A percentile compares a stretch with the other conserved stretches of the same genome.
Conservation (phyloP, 1,140 invertebrate species). For the Bombus confusus region DNA sequence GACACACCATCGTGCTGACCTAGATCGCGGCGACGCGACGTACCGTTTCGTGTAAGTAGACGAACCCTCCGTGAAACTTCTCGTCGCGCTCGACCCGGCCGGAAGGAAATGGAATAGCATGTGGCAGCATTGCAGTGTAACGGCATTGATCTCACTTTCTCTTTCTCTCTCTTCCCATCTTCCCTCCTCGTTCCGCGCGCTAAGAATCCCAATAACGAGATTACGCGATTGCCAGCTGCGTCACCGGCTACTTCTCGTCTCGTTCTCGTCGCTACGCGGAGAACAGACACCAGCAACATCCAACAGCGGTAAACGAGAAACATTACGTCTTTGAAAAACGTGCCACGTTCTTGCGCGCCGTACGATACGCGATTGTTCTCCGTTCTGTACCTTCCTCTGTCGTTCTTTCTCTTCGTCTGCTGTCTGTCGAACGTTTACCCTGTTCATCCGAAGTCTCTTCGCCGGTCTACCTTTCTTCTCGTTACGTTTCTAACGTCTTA, state of each 20-base stretch:
- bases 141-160: constrained; percentile 59
- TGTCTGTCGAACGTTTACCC: not conserved
- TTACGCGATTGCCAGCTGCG: not conserved
- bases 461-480: not conserved
- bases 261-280: not conserved
- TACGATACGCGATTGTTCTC: too few relatives aligned
- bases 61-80: constrained; percentile 49
- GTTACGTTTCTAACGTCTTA: not conserved
- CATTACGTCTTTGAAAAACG: not conserved
- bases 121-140: constrained; percentile 59
- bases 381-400: not conserved
- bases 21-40: constrained; percentile 19
- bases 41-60: constrained; percentile 44
- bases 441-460: not conserved
- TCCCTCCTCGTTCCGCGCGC: not conserved
- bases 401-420: not conserved
- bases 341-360: too few relatives aligned
- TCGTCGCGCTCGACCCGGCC: constrained; percentile 8
- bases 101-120: constrained; percentile 56
- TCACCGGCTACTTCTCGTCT: not conserved
- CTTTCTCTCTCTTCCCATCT: not conserved
- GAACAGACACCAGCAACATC: too few relatives aligned
- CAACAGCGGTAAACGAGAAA: too few relatives aligned
- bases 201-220: not conserved
- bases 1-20: constrained; percentile 34